Evolutionary conservation across 2,888 invertebrate species (phyloP), one percentile per base, ranked within the genome.

Genomic region (Lochmaea crataegi): DNA sequence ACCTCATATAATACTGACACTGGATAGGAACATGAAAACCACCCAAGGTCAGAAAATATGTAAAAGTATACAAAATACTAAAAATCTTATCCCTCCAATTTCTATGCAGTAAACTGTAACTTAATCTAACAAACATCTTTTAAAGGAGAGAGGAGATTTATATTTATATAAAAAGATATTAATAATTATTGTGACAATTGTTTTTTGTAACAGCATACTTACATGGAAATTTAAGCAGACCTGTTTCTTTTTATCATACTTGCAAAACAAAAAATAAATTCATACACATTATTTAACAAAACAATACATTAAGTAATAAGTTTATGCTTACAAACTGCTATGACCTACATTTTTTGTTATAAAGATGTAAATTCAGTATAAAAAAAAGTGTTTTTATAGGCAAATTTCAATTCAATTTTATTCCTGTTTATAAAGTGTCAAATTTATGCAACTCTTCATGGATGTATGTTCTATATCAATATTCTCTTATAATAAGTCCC

Each of bases 251-350:
- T 45, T 51, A 18, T 53, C 3, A 18, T 53, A 53, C n/a, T 53
- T 18, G 16, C 16, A 53, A 16, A 53, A 53, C 18, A 18, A 53
- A 53, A 53, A 53, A 9, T 53, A 18, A 53, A 18, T 53, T 16
- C 53, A 18, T 53, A 53, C 9, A 14, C 51, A 53, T 53, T 53
- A 53, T 53, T 53, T 53, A 53, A 53, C 53, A 53, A 53, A 53
- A 53, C 53, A 53, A 53, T 53, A 53, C 16, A 10, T 53, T 53
- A 53, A 53, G 53, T 53, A 53, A 53, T 18, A 53, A 16, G n/a
- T 51, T 45, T 51, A 14, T n/a, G 14, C 7, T 51, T 51, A 51
- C 51, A 51, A 51, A 53, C 18, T 53, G 53, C 16, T 9, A 10
- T 18, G 53, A 53, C 53, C 53, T 53, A 53, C 16, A 53, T 53